A percentile compares a stretch with the other conserved stretches of the same genome.
Evolutionary conservation across 2,888 invertebrate genomes (phyloP).

Genomic region (Apoderus coryli): DNA sequence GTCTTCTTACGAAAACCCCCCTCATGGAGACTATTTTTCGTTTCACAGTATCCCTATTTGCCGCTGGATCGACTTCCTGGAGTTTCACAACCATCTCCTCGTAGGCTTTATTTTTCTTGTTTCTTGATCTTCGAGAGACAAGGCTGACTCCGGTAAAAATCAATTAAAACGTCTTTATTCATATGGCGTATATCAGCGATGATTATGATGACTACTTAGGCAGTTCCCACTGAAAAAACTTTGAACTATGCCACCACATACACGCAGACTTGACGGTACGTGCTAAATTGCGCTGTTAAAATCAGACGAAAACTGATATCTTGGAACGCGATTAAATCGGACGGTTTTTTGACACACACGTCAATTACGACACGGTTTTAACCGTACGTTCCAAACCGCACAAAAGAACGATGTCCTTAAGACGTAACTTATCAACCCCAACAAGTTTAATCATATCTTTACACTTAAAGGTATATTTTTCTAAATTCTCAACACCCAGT

Average conservation of each 20-base stretch:
- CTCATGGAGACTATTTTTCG: conserved; percentile 1
- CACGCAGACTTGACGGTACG: conserved; percentile 2
- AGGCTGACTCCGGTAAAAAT: background rate
- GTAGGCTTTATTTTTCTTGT: conserved; percentile 2
- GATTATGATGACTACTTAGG: too few species aligned
- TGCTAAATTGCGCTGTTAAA: conserved; percentile 1
- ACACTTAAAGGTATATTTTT: too few species aligned
- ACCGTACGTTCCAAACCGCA: too few species aligned
- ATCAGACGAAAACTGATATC: conserved; percentile 2
- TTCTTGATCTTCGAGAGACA: conserved; percentile 2
- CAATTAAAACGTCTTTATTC: conserved; percentile 2
- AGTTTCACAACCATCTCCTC: conserved; percentile 3
- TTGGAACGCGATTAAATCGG: conserved; percentile 3
- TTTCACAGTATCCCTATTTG: conserved; percentile 1
- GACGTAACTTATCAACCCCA: too few species aligned
- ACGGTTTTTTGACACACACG: conserved; percentile 2
- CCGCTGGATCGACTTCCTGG: conserved; percentile 1
- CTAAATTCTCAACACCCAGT: too few species aligned
- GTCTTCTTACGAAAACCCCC: too few species aligned
- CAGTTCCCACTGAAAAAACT: too few species aligned
- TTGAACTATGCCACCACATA: background rate
- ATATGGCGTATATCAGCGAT: conserved; percentile 1
- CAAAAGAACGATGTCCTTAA: too few species aligned
- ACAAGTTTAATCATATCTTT: too few species aligned
- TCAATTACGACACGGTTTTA: conserved; percentile 1